phyloP scores from a whole-genome alignment of 2,113 vertebrate species.

The Epinephelus cyanopodus region DNA sequence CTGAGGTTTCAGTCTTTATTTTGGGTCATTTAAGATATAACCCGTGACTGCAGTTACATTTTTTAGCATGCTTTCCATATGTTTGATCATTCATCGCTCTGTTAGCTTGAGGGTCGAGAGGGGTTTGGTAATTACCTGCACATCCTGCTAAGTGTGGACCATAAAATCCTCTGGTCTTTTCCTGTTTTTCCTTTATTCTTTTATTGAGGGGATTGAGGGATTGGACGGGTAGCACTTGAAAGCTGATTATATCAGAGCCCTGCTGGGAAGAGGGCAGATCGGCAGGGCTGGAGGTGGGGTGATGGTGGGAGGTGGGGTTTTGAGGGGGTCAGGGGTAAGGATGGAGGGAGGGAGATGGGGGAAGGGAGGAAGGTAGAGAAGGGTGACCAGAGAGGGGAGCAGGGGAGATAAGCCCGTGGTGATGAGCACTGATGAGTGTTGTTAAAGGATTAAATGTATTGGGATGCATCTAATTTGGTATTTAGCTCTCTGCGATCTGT shows the following conservation, averaged over 20 bases:
- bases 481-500: constrained; percentile 68
- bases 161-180: constrained; percentile 69
- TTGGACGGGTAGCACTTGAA: constrained; percentile 69
- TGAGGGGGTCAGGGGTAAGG: constrained; percentile 37
- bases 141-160: constrained; percentile 69
- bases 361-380: constrained; percentile 44
- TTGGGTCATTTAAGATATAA: neutral
- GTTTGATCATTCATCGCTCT: constrained; percentile 33
- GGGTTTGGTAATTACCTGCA: constrained; percentile 64
- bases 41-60: constrained; percentile 6
- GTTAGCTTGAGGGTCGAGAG: constrained; percentile 43
- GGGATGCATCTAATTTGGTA: constrained; percentile 74
- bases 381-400: constrained; percentile 47
- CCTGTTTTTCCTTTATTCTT: constrained; percentile 72
- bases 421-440: constrained; percentile 66
- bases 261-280: constrained; percentile 65
- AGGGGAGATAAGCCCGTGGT: constrained; percentile 38
- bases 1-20: neutral
- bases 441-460: constrained; percentile 83
- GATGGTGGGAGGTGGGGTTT: constrained; percentile 40
- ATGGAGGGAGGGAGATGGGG: constrained; percentile 35
- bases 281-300: constrained; percentile 53
- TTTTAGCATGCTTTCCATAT: constrained; percentile 27
- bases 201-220: constrained; percentile 74
- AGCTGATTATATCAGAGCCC: constrained; percentile 79